Percentiles rank a stretch among this genome's conserved stretches.
These are phyloP conservation scores for Archaeoteleia sp. DNA, from an alignment of 2,888 invertebrate genomes.

Conservation along the genomic window DNA sequence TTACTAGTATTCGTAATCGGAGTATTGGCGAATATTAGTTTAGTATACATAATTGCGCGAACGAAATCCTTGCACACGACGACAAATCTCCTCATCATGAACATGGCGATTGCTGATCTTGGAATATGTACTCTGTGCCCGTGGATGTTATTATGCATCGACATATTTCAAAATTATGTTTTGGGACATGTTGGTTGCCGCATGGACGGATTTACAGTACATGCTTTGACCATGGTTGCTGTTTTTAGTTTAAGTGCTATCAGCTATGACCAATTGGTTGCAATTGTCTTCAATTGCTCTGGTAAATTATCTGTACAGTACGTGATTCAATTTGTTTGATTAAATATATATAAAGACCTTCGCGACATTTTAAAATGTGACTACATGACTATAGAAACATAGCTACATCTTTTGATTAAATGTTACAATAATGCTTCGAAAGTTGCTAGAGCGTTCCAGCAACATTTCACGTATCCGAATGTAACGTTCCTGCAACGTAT, in stretches of 20 bases:
- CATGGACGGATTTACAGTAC: constrained; percentile 85
- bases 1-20: constrained; percentile 80
- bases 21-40: constrained; percentile 80
- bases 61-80: constrained; percentile 81
- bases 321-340: background rate
- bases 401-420: too few species aligned
- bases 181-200: constrained; percentile 85
- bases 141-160: constrained; percentile 84
- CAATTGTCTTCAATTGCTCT: constrained; percentile 78
- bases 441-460: too few species aligned
- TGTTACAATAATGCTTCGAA: too few species aligned
- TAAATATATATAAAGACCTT: constrained; percentile 1
- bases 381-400: too few species aligned
- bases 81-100: constrained; percentile 84
- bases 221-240: constrained; percentile 83
- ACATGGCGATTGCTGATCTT: constrained; percentile 84
- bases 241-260: constrained; percentile 86
- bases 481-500: too few species aligned
- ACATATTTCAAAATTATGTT: constrained; percentile 87
- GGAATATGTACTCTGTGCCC: constrained; percentile 82
- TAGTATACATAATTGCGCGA: constrained; percentile 80
- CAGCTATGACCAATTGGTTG: constrained; percentile 88
- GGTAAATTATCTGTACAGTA: constrained; percentile 59
- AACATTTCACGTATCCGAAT: too few species aligned
- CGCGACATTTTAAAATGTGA: too few species aligned